Evolutionary conservation across 2,797 vertebrate species (phyloP).

Genomic region (Tauraco hartlaubi): DNA sequence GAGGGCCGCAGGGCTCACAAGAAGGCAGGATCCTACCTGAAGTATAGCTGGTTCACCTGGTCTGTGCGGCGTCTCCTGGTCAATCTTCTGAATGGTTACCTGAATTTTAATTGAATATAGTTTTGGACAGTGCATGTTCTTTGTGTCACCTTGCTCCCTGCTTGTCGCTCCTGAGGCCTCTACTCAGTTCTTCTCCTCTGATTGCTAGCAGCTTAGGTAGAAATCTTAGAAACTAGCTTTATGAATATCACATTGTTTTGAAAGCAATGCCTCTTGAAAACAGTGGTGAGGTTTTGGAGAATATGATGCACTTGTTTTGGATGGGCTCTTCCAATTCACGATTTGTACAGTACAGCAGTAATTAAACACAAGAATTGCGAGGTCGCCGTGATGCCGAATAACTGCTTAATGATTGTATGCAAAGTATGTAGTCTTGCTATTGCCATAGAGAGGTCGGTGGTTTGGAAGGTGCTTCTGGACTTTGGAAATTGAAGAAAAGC

Average conservation of each 20-base stretch:
- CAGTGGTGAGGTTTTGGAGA: neutral
- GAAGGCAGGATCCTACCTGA: neutral
- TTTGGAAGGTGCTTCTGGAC: neutral
- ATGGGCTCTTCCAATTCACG: fast-evolving
- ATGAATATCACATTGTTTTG: neutral
- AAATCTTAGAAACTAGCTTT: neutral
- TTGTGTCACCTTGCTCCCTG: neutral
- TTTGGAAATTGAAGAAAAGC: neutral
- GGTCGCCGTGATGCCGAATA: neutral
- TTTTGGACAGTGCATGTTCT: neutral
- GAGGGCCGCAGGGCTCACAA: neutral
- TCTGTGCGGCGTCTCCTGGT: neutral
- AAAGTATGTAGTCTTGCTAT: neutral
- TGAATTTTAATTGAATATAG: neutral
- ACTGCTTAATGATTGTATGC: neutral
- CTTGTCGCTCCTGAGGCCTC: neutral
- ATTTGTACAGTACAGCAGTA: neutral
- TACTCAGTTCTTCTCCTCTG: neutral
- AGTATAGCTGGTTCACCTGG: neutral
- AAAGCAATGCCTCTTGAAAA: neutral
- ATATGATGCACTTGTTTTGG: neutral
- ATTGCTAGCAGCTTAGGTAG: neutral
- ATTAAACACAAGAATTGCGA: fast-evolving
- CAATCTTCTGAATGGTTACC: neutral
- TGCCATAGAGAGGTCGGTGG: neutral